Conservation (phyloP, 2,888 invertebrate species). For the Villa cingulata region DNA sequence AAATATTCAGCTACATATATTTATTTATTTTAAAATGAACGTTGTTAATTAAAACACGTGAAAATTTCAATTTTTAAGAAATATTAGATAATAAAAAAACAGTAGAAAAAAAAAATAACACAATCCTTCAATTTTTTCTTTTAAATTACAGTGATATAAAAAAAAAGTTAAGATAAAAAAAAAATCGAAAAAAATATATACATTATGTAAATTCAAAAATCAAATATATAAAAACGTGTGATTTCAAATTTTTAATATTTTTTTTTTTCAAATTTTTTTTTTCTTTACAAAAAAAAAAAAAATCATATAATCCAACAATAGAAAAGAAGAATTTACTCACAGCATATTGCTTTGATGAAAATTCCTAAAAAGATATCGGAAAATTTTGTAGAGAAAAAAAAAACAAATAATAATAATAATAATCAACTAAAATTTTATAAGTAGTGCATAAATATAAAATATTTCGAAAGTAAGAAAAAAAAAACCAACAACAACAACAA, state of each 20-base stretch:
- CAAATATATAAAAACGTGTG: not conserved
- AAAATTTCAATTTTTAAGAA: too few species aligned
- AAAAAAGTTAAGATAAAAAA: not conserved
- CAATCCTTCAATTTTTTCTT: not conserved
- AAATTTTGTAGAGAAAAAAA: constrained; percentile 9
- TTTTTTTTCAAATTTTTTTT: not conserved
- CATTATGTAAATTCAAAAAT: too few species aligned
- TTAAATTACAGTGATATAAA: not conserved
- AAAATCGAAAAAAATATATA: not conserved
- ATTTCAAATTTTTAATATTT: not conserved
- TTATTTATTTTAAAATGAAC: too few species aligned
- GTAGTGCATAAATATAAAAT: not conserved
- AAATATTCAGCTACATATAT: too few species aligned
- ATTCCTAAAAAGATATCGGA: constrained; percentile 28
- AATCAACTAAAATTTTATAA: too few species aligned
- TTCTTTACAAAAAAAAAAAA: too few species aligned
- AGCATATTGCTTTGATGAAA: constrained; percentile 36
- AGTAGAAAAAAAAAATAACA: not conserved
- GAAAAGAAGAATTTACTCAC: constrained; percentile 25
- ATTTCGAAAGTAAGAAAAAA: too few species aligned
- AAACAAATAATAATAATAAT: too few species aligned
- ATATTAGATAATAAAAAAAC: not conserved
- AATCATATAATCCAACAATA: not conserved
- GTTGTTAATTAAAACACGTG: too few species aligned
- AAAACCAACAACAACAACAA: too few species aligned